Evolutionary conservation across 2,113 vertebrate species (phyloP), one percentile per base, ranked within the genome.

Genomic region (Percina caprodes): DNA sequence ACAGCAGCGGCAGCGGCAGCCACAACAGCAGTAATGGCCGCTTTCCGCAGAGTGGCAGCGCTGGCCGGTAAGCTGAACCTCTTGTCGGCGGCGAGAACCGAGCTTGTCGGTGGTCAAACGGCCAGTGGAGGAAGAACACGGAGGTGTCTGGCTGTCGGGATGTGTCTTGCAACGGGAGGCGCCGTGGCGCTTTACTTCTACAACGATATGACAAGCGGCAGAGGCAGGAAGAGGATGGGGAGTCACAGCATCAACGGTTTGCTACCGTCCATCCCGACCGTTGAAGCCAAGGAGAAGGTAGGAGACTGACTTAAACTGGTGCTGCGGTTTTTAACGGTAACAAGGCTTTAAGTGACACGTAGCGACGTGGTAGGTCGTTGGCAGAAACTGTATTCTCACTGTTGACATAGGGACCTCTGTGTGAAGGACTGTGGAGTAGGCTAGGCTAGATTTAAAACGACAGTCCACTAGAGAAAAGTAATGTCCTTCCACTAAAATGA

Each of bases 211-310:
- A 21, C 45, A 54, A 74, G 79, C 77, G 55, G 52, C 35, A 48
- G 83, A 69, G 69, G 66, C 70, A 76, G 89, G 79, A 92, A 77
- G 85, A 89, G 76, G 88, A 91, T 85, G 80, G 79, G 54, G 75
- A 77, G 74, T 14, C 59, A 9, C 79, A 69, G 83, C 82, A 83
- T 90, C 90, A 74, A 13, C 76, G 79, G 74, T 15, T 33, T 93
- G 73, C 77, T 93, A 6, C 85, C 91, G 33, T 90, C 85, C 51
- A 82, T 96, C 45, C 93, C 93, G 13, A 89, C 88, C 0, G 93
- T 96, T 5, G 77, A 87, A 60, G 95, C 95, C 19, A 95, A 94
- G 71, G 95, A 95, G 58, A 93, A 92, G 95, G 95, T 96, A 93
- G 67, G 86, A 73, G 24, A 21, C 11, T 9, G n/a, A 11, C n/a